Conservation (phyloP, 1,140 invertebrate genomes). For the Mamestra configurata region DNA sequence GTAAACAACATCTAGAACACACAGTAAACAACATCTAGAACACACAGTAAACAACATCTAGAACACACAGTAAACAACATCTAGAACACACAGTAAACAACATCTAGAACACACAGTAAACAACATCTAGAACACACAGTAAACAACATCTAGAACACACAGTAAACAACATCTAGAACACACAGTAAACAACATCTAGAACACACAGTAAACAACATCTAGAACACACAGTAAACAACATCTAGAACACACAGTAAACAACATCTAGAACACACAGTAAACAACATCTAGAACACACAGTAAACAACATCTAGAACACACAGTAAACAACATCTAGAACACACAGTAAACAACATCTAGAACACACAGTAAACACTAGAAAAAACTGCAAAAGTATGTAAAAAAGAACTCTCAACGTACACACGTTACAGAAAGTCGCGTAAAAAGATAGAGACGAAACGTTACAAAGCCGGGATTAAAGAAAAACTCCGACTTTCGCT, state of each 20-base stretch:
- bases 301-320: conserved; percentile 15
- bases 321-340: not conserved
- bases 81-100: not conserved
- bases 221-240: not conserved
- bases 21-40: not conserved
- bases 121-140: conserved; percentile 7
- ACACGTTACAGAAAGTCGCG: conserved; percentile 30
- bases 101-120: not conserved
- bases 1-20: not conserved
- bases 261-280: not conserved
- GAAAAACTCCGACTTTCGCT: conserved; percentile 34
- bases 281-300: not conserved
- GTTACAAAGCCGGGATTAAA: conserved; percentile 43
- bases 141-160: not conserved
- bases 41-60: not conserved
- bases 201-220: not conserved
- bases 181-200: not conserved
- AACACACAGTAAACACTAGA: not conserved
- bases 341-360: not conserved
- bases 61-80: not conserved
- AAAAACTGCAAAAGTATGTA: conserved; percentile 22
- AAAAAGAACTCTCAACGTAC: conserved; percentile 9
- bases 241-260: not conserved
- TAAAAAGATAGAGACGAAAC: conserved; percentile 37
- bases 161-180: conserved; percentile 1